Percentiles rank a stretch among this genome's conserved stretches.
Conservation (phyloP, 2,888 invertebrate species). For the Aphodius sticticus region DNA sequence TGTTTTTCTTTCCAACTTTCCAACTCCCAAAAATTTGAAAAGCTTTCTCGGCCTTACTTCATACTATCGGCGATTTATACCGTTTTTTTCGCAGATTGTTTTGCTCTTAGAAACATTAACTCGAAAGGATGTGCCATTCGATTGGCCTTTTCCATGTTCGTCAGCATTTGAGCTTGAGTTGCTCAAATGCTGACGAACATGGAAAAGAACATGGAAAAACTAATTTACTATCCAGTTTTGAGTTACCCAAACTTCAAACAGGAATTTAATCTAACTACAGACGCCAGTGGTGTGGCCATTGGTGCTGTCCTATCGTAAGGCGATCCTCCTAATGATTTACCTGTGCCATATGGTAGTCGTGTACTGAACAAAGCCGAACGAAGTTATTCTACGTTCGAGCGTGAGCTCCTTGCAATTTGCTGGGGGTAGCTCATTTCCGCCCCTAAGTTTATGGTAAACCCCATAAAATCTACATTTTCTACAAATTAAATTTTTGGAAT, state of each 20-base stretch:
- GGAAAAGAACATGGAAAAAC: constrained; percentile 37
- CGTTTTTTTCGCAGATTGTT: constrained; percentile 30
- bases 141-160: background rate
- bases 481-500: no score
- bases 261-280: constrained; percentile 38
- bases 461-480: constrained; percentile 50
- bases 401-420: constrained; percentile 47
- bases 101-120: constrained; percentile 27
- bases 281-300: constrained; percentile 36
- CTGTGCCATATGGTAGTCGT: constrained; percentile 46
- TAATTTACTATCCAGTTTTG: constrained; percentile 19
- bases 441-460: constrained; percentile 49
- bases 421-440: constrained; percentile 46
- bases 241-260: constrained; percentile 39
- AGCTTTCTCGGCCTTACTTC: constrained; percentile 30
- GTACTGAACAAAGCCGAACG: constrained; percentile 45
- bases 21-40: constrained; percentile 36
- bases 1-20: constrained; percentile 33
- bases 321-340: constrained; percentile 36
- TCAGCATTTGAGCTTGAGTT: constrained; percentile 22
- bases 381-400: constrained; percentile 47
- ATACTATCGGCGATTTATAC: constrained; percentile 32
- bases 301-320: background rate
- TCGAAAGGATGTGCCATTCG: constrained; percentile 8
- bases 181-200: no score